Evolutionary conservation across 2,888 invertebrate genomes (phyloP), one percentile per base, ranked within the genome.

Genomic region (Petrolisthes manimaculis): DNA sequence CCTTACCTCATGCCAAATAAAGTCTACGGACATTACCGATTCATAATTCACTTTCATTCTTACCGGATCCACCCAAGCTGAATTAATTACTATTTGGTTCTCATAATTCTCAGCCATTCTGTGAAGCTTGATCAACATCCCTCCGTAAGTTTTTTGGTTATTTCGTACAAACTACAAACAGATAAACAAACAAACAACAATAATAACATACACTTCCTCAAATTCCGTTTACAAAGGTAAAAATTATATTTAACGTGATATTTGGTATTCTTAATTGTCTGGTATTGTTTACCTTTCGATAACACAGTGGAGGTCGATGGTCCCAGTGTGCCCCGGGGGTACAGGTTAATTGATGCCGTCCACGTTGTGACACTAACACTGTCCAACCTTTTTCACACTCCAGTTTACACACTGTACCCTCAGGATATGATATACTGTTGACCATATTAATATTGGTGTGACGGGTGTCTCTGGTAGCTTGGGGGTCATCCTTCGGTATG

Each of bases 371-470:
- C 56, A 56, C 79, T 18, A 54, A 21, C n/a, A 84, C 21, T 56
- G 77, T 83, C 24, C 83, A 24, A 8, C 86, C 86, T 0, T 8
- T 77, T n/a, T 24, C 84, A 88, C 84, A 88, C 51, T 74, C 51
- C 80, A 88, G 61, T 61, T 74, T 69, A n/a, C 88, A 88, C 53
- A 56, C 67, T 4, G 78, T 78, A 3, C 86, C 86, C 53, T 53
- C 75, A 9, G 6, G 21, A 53, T 84, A 53, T 14, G 37, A 37
- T 37, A 37, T 37, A 37, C 37, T 37, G 37, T 37, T 37, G 37
- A 37, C 37, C 37, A 37, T 37, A 37, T 37, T 37, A 37, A 37
- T 37, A 37, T 56, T 12, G 21, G 8, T 4, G 18, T 5, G 37
- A 5, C 4, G 55, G 9, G 8, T n/a, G 12, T 82, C 55, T 12